Base-by-base conservation (phyloP, 2,888 invertebrate species). In the Scaptomyza tumidula region DNA sequence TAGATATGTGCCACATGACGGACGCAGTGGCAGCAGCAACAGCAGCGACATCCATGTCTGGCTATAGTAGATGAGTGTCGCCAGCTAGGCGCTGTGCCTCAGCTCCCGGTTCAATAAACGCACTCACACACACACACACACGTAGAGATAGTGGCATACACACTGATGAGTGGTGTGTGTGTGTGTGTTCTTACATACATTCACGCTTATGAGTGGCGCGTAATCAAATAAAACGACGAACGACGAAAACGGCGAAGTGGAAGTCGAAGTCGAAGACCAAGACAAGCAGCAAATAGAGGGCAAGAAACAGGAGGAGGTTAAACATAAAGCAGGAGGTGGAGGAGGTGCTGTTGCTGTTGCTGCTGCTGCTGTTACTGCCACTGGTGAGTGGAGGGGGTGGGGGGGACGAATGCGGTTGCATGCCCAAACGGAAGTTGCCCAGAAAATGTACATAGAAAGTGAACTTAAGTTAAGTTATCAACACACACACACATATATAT, bases 341-440 rank as follows among this genome's bases (percentile, higher is more conserved):
- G 50, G 37, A 44, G 19, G 52, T 45, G 71, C 67, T 31, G 53
- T 14, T 39, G 14, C 37, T 37, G 14, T n/a, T 37, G n/a, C n/a
- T n/a, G 1, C 11, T 33, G 27, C 6, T 3, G 1, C 9, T 29
- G 29, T 6, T 29, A 7, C 29, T 29, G 29, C 29, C 6, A 29
- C 13, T 5, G 13, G n/a, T 4, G n/a, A 37, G 37, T 37, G 41
- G 9, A 31, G 24, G 37, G 31, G 41, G 53, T 58, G 85, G 76
- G 56, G 80, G 74, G 70, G 65, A 76, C 76, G 80, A 78, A 49
- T 67, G 78, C 85, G 68, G 84, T 75, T 70, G 88, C 86, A 86
- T 83, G 62, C 84, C 65, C 78, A 64, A 83, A 72, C 87, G 89
- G 89, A 88, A 83, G 89, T 88, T 84, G 89, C 61, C 84, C 85